Base-by-base conservation (phyloP, 2,797 vertebrate genomes). In the Pipistrellus nathusii region DNA sequence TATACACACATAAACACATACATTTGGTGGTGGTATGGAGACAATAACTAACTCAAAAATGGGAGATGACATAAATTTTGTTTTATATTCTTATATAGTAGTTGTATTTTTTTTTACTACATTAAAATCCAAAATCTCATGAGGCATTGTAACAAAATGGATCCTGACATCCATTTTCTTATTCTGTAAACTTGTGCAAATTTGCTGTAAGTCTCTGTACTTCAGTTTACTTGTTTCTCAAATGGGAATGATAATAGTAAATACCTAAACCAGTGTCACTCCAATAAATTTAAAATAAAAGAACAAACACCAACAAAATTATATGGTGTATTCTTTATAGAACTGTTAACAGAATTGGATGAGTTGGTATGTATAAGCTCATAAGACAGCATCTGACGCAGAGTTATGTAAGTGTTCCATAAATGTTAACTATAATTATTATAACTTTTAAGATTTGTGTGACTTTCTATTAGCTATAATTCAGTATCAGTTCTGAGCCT, bases 161-260 rank as follows among this genome's bases (percentile, higher is more conserved):
- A 76, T 2, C 21, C 35, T 46, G 38, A 48, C 51, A 46, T 51
- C 44, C n/a, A 41, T 90, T 94, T 96, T 55, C 72, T 94, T 72
- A 73, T 59, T 82, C 10, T 85, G 12, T 83, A 71, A 71, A 75
- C 64, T 94, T 93, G 44, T 18, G 48, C 30, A 88, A 80, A 87
- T 83, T 93, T 76, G 53, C 46, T 80, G 27, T 8, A 95, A 82
- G 23, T 88, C 46, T 85, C 69, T 91, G 17, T 71, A 76, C 53
- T 91, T 94, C 2, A 82, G 9, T 90, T 92, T 66, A 11, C 51
- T 90, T 88, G 14, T 90, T 95, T 94, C 25, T 85, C 57, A 88
- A 85, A 82, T 88, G 46, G 27, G 30, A 27, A 6, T 57, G 44
- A 48, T 81, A 92, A 71, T 83, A 83, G 10, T 68, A 73, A 91